A percentile compares a stretch with the other conserved stretches of the same genome.
phyloP scores from a whole-genome alignment of 2,888 invertebrate species.

The Chalcosyrphus nemorum region DNA sequence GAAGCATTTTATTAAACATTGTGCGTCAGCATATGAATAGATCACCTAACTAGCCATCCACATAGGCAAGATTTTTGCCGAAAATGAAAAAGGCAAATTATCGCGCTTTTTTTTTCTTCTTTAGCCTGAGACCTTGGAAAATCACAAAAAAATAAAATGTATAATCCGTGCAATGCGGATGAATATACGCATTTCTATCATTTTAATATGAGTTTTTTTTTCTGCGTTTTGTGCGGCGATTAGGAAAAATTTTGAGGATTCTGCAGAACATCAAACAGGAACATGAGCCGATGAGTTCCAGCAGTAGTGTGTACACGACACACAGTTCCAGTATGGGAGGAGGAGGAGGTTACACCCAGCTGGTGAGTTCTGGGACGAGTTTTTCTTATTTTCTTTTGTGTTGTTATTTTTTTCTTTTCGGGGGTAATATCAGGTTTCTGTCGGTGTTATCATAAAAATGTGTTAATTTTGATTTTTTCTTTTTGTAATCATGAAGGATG shows the following conservation, averaged over 20 bases:
- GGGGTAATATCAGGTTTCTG: conserved; percentile 38
- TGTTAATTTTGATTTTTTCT: conserved; percentile 22
- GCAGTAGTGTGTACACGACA: conserved; percentile 54
- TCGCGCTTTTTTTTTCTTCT: conserved; percentile 61
- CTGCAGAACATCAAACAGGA: conserved; percentile 79
- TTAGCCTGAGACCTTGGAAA: conserved; percentile 4
- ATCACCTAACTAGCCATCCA: conserved; percentile 32
- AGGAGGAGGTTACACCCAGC: conserved; percentile 67
- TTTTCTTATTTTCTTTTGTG: conserved; percentile 21
- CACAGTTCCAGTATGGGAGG: conserved; percentile 58
- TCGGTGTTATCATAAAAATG: conserved; percentile 34
- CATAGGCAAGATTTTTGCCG: conserved; percentile 54
- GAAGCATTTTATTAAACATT: conserved; percentile 23
- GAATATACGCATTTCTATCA: conserved; percentile 10
- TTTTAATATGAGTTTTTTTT: not conserved
- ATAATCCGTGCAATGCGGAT: not conserved
- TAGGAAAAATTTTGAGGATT: conserved; percentile 80
- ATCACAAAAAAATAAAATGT: not conserved
- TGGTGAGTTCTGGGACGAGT: conserved; percentile 60
- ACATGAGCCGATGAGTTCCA: conserved; percentile 58
- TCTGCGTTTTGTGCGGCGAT: not conserved
- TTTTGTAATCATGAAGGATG: conserved; percentile 74
- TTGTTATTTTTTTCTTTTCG: not conserved
- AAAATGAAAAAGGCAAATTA: conserved; percentile 1
- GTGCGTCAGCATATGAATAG: conserved; percentile 62